Evolutionary conservation across 2,113 vertebrate genomes (phyloP), one percentile per base, ranked within the genome.

Genomic region (Montifringilla adamsi): DNA sequence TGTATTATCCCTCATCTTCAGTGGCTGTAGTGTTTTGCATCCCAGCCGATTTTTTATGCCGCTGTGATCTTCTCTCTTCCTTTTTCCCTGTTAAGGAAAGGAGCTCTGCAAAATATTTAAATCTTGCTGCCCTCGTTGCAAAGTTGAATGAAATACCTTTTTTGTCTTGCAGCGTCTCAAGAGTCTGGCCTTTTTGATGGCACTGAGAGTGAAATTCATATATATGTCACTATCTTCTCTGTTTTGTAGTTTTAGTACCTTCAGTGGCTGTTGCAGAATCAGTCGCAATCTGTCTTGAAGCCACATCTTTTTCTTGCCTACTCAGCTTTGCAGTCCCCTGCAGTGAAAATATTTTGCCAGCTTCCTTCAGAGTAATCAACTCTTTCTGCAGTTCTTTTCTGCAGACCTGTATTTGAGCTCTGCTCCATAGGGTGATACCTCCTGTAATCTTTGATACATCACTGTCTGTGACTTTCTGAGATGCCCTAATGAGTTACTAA

Each of bases 81-180:
- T 22, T 1, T n/a, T 35, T 4, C 4, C 0, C 0, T 43, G 0
- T 31, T 59, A 13, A 16, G 1, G 2, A 22, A 1, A 0, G 2
- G 1, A 37, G 6, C 5, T 24, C 3, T 3, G 1, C 0, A 20
- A 74, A 43, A 13, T n/a, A 15, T 3, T 50, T 3, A 0, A 1
- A 7, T 22, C 1, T 39, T 62, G 0, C 1, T 46, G 22, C 6
- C 4, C 3, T 31, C n/a, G 35, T 1, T 1, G 0, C 2, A 5
- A 22, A 21, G 0, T 4, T 31, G 3, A 3, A 7, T 19, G 7
- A 18, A 33, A 23, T 3, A 0, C 2, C 1, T 1, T 1, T 3
- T 4, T 55, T 53, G 18, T 24, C 2, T 79, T 30, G 2, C 0
- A 0, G 6, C 0, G 0, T 74, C 2, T 78, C 1, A 0, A 5